phyloP scores from a whole-genome alignment of 2,113 vertebrate species.

The Chauna torquata region DNA sequence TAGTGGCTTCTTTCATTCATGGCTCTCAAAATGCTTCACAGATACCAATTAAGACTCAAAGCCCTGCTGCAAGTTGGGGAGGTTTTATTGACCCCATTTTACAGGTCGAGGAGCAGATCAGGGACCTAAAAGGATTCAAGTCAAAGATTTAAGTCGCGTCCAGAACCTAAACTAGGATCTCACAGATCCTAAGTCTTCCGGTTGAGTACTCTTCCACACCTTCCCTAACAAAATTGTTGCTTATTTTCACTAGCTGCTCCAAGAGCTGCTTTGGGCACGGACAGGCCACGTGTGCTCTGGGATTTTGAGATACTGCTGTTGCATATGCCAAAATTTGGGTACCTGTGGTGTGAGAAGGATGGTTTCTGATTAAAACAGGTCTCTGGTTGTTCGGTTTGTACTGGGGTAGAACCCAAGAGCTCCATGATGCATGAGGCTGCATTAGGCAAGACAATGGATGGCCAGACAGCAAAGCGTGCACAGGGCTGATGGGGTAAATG shows the following conservation, averaged over 20 bases:
- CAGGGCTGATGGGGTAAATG: neutral
- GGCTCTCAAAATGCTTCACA: neutral
- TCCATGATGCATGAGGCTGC: neutral
- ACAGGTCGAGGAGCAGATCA: neutral
- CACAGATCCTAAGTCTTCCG: neutral
- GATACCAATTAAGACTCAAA: neutral
- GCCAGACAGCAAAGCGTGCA: neutral
- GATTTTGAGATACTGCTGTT: neutral
- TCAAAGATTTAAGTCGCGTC: neutral
- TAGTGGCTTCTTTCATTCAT: neutral
- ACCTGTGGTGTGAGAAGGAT: neutral
- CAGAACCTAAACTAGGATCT: neutral
- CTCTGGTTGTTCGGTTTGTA: neutral
- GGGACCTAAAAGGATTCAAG: neutral
- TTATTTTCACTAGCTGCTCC: neutral
- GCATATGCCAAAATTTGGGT: neutral
- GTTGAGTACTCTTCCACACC: neutral
- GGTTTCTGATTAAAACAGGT: neutral
- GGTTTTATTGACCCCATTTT: conserved; percentile 12
- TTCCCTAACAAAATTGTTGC: neutral
- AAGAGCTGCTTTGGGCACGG: neutral
- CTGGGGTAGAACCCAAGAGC: neutral
- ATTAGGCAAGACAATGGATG: neutral
- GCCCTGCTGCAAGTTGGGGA: neutral
- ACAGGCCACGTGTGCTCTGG: fast-evolving